Percentiles rank a stretch among this genome's conserved stretches.
phyloP scores from a whole-genome alignment of 1,140 invertebrate species.

The Bombus haemorrhoidalis region DNA sequence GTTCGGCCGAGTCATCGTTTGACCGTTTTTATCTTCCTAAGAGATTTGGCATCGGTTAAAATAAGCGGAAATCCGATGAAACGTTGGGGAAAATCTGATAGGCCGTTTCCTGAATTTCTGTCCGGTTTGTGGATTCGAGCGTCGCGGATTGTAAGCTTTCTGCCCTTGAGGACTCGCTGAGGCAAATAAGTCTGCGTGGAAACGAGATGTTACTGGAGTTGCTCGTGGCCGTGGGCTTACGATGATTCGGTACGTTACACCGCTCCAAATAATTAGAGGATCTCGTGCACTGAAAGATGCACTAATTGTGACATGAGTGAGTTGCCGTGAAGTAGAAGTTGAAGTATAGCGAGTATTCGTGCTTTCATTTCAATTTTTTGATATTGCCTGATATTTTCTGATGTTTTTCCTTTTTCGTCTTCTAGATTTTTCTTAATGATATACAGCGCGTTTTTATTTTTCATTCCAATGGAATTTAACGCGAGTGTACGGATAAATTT shows the following conservation, averaged over 20 bases:
- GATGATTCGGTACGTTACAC: background rate
- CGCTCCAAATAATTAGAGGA: conserved; percentile 32
- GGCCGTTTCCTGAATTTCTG: background rate
- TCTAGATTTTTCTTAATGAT: too few species aligned
- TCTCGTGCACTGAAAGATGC: background rate
- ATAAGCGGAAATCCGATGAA: background rate
- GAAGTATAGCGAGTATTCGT: too few species aligned
- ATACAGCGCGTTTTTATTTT: background rate
- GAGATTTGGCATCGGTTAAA: background rate
- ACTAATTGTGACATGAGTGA: background rate
- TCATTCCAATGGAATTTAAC: background rate
- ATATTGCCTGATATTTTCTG: background rate
- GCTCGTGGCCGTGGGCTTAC: background rate
- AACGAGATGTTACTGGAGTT: conserved; percentile 23
- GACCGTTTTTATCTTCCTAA: background rate
- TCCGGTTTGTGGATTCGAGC: background rate
- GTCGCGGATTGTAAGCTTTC: background rate
- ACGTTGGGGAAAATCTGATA: background rate
- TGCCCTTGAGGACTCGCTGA: background rate
- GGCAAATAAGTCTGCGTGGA: conserved; percentile 7
- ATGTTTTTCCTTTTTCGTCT: background rate
- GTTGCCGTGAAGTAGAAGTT: background rate
- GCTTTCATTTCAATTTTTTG: background rate
- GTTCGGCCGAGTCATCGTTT: background rate
- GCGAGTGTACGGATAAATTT: background rate